These are phyloP conservation scores for Chionis minor DNA, from an alignment of 2,113 vertebrate genomes.

Conservation along the genomic window DNA sequence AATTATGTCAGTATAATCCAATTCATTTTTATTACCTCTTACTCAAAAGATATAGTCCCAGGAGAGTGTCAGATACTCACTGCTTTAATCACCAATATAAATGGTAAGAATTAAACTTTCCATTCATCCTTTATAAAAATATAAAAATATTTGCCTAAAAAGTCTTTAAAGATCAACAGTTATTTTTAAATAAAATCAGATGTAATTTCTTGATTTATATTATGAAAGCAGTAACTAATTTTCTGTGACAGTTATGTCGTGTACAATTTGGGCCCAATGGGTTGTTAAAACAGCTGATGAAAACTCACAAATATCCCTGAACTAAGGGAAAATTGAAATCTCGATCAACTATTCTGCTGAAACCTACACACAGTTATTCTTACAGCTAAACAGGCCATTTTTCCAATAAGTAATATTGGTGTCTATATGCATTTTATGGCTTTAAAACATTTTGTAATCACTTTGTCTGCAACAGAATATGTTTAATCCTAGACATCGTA, in stretches of 20 bases:
- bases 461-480: neutral
- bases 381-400: neutral
- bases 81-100: neutral
- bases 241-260: neutral
- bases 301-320: neutral
- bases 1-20: neutral
- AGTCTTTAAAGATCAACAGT: neutral
- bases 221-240: neutral
- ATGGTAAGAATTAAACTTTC: neutral
- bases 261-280: neutral
- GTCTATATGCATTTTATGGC: neutral
- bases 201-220: neutral
- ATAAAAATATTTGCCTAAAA: neutral
- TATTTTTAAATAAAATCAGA: neutral
- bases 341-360: neutral
- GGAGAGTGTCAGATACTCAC: neutral
- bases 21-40: neutral
- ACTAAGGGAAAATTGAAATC: neutral
- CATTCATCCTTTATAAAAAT: neutral
- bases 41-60: neutral
- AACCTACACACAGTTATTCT: neutral
- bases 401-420: neutral
- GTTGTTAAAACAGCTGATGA: neutral
- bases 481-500: neutral
- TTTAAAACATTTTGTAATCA: neutral